Conservation (phyloP, 2,888 invertebrate genomes). For the Molorchus minor region DNA sequence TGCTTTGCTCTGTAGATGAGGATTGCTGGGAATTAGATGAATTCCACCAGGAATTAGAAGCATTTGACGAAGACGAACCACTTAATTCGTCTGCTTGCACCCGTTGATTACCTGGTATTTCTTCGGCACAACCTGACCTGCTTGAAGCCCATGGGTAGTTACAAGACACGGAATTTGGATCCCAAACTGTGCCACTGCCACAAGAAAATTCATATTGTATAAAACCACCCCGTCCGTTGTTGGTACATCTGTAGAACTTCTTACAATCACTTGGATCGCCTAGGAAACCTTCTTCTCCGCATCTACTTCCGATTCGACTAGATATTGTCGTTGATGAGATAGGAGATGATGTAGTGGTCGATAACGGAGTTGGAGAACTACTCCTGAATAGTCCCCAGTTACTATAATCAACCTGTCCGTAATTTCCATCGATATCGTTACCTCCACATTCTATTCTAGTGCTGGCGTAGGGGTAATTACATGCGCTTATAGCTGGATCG, state of each 20-base stretch:
- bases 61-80: conserved; percentile 19
- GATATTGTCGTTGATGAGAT: conserved; percentile 33
- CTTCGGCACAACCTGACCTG: conserved; percentile 56
- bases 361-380: conserved; percentile 24
- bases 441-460: conserved; percentile 74
- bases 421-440: conserved; percentile 63
- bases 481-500: conserved; percentile 72
- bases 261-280: conserved; percentile 77
- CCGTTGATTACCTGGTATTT: conserved; percentile 33
- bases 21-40: conserved; percentile 35
- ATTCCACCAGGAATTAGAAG: conserved; percentile 36
- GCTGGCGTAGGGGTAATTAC: conserved; percentile 76
- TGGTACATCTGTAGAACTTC: conserved; percentile 79
- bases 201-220: conserved; percentile 78
- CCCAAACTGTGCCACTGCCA: conserved; percentile 82
- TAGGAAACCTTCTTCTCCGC: conserved; percentile 75
- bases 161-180: conserved; percentile 72
- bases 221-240: conserved; percentile 68
- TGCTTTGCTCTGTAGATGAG: conserved; percentile 32
- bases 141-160: conserved; percentile 76
- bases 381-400: conserved; percentile 36
- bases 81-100: neutral
- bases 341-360: conserved; percentile 30
- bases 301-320: conserved; percentile 54
- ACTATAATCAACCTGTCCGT: conserved; percentile 31